Percentiles rank a stretch among this genome's conserved stretches.
Evolutionary conservation across 2,888 invertebrate genomes (phyloP).

Genomic region (Drepana falcataria): DNA sequence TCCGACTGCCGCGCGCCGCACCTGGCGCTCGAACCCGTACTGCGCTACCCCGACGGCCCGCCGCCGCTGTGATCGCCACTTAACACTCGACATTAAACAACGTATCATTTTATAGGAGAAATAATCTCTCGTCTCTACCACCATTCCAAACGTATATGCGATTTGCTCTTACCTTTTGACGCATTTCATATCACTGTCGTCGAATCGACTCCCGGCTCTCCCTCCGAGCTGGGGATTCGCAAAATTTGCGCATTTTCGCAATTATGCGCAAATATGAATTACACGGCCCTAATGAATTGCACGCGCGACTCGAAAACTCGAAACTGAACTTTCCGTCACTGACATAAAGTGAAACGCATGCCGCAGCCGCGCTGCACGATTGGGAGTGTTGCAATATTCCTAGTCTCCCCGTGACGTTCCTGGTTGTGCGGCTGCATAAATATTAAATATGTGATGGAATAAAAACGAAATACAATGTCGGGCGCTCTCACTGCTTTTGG

Average conservation of each 20-base stretch:
- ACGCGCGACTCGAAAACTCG: neutral
- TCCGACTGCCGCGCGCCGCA: conserved; percentile 91
- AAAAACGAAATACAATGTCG: neutral
- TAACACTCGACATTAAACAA: neutral
- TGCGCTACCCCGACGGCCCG: conserved; percentile 94
- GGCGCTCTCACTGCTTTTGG: neutral
- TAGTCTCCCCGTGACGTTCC: neutral
- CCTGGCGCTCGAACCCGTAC: conserved; percentile 90
- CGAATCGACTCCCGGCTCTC: neutral
- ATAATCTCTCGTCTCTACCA: neutral
- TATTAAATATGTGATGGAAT: neutral
- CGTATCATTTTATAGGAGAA: neutral
- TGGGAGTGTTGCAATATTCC: neutral
- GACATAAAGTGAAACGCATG: neutral
- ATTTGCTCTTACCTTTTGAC: neutral
- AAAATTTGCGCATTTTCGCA: neutral
- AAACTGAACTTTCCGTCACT: neutral
- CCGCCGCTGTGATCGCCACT: conserved; percentile 86
- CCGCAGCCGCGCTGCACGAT: neutral
- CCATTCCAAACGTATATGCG: neutral
- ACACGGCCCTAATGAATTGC: neutral
- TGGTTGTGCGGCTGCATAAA: neutral
- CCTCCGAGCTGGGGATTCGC: neutral
- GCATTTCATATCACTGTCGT: neutral
- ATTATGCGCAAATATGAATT: neutral